Conservation (phyloP, 2,797 vertebrate species). For the Gymnothorax javanicus region DNA sequence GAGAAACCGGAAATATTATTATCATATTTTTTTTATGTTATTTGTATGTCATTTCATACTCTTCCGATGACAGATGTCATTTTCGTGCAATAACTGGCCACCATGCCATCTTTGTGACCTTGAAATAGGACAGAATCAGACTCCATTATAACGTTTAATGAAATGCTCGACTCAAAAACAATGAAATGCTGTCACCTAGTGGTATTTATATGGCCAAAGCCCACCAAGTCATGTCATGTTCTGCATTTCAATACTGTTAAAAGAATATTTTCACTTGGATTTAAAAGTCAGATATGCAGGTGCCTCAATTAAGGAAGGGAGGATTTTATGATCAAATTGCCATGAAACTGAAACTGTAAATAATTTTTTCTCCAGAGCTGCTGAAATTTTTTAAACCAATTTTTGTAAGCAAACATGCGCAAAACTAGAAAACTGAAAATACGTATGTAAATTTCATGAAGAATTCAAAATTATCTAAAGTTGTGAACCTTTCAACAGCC, state of each 20-base stretch:
- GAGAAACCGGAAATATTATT: too few relatives aligned
- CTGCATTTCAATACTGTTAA: neutral
- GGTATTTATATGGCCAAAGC: conserved; percentile 46
- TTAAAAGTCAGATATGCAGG: too few relatives aligned
- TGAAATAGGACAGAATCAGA: neutral
- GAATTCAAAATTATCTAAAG: conserved; percentile 81
- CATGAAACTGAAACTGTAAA: too few relatives aligned
- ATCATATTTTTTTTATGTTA: too few relatives aligned
- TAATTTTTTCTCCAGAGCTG: too few relatives aligned
- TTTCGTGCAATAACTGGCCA: too few relatives aligned
- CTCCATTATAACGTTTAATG: neutral
- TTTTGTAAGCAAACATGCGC: neutral
- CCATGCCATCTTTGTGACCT: neutral
- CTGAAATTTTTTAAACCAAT: too few relatives aligned
- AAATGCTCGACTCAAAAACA: neutral
- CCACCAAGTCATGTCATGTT: neutral
- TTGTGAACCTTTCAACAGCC: conserved; percentile 72
- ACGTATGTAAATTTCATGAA: conserved; percentile 80
- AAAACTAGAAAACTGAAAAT: conserved; percentile 24
- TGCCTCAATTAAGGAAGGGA: too few relatives aligned
- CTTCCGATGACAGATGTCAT: too few relatives aligned
- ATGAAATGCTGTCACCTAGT: conserved; percentile 2
- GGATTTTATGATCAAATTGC: too few relatives aligned
- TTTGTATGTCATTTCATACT: too few relatives aligned
- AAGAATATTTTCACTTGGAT: too few relatives aligned